phyloP scores from a whole-genome alignment of 2,797 vertebrate genomes.

The Lutra lutra region DNA sequence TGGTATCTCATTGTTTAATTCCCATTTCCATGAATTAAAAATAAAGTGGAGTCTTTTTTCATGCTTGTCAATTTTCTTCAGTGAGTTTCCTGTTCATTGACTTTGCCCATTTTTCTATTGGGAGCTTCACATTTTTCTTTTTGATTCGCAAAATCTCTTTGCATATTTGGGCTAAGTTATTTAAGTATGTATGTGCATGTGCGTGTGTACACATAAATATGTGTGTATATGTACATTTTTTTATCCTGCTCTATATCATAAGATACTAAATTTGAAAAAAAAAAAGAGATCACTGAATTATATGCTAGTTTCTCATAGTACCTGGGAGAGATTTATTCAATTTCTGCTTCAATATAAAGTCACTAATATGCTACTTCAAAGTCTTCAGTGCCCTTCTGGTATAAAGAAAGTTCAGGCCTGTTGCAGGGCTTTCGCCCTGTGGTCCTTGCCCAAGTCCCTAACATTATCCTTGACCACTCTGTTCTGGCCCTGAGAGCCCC shows the following conservation, averaged over 20 bases:
- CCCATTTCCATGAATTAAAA: neutral
- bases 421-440: rapidly evolving
- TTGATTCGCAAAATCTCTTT: conserved; percentile 32
- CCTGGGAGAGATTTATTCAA: neutral
- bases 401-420: neutral
- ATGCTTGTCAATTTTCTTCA: neutral
- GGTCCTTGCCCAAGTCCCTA: neutral
- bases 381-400: neutral
- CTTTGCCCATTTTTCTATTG: neutral
- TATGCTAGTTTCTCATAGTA: neutral
- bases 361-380: neutral
- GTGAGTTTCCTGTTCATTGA: neutral
- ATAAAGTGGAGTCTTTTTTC: neutral
- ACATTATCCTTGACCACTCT: neutral
- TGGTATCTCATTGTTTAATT: neutral
- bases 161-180: neutral
- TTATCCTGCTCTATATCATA: neutral
- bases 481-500: neutral
- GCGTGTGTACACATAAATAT: neutral
- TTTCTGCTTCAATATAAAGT: neutral
- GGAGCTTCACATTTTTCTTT: neutral
- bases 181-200: neutral
- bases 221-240: neutral
- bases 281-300: neutral
- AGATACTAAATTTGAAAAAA: neutral